Base-by-base conservation (phyloP, 2,113 vertebrate genomes). In the Scortum barcoo region DNA sequence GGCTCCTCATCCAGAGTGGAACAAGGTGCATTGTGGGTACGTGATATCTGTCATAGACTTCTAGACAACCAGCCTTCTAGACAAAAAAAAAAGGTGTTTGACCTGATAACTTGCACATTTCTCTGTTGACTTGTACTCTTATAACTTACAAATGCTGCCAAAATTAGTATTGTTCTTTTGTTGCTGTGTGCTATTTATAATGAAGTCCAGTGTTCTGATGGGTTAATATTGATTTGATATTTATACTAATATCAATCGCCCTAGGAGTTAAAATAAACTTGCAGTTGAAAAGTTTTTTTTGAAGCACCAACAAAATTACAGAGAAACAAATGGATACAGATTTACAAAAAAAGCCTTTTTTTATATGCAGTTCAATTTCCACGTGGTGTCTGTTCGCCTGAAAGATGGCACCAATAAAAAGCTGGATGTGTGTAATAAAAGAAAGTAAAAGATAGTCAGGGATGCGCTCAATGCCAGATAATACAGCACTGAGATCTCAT, bases 391-490 rank as follows among this genome's bases (percentile, higher is more conserved):
- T 69, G 53, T 58, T 60, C n/a, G 68, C 48, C 53, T 72, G 38
- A 81, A 22, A 48, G 38, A 57, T 22, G 1, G 38, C 24, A 22
- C 33, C 28, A 68, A 69, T 76, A 70, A 84, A 60, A 50, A 70
- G 26, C 38, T 28, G 12, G 10, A 69, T 62, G 33, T 76, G 42
- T 65, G 57, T 66, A 67, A 73, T 62, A 67, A 77, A 3, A 71
- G 9, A 66, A 36, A 38, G 28, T 14, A 24, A 74, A 53, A 30
- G 22, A 57, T 54, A 12, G 50, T 33, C 54, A 33, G 30, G 30
- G 63, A 65, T 30, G 11, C 36, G 36, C 57, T 71, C 67, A 54
- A 10, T 71, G 69, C 53, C 66, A 65, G 69, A 61, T 78, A 57
- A 63, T 20, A 51, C 44, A 63, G 17, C 69, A 19, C 58, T 11